Evolutionary conservation across 2,797 vertebrate species (phyloP), one percentile per base, ranked within the genome.

Genomic region (Alcedo atthis): DNA sequence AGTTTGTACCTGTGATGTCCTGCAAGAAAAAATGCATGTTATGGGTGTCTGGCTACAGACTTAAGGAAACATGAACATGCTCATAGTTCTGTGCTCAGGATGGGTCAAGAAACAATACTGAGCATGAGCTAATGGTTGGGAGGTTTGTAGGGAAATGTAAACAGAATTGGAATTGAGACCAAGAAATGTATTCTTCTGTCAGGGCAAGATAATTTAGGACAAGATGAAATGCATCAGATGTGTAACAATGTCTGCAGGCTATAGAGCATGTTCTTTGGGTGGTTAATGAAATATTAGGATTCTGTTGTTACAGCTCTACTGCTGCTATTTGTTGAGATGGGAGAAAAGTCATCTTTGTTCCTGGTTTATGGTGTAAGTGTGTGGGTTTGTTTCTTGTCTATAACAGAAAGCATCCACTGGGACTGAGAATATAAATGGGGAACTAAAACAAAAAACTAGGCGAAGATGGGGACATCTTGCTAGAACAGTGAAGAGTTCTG

Each of bases 401-500:
- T 86, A 69, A 70, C 89, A 98, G 98, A 98, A 97, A 94, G 81
- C 78, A 18, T 70, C 92, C 22, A 12, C 86, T 94, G 98, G 96
- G 35, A 90, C 97, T 28, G 98, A 98, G 86, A 98, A 98, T 87
- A 87, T 97, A 68, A 98, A 98, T 53, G 81, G 97, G 30, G 97
- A 98, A 70, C 96, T 98, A 91, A 98, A 99, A 81, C 96, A 98
- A 69, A 99, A 98, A 96, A 97, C 96, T 64, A 98, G 98, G 49
- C 98, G 98, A 63, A 98, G 98, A 40, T 99, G 99, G 99, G 98
- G 98, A 30, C 98, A 98, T 10, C 93, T 98, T 74, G 96, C 98
- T 24, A 98, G 98, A 92, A 96, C 97, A 22, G 88, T 97, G 3
- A 99, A 98, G 93, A 97, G 95, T 70, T 97, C 97, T 3, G 98